phyloP scores from a whole-genome alignment of 2,797 vertebrate genomes.

The Amblyopsis hoosieri region DNA sequence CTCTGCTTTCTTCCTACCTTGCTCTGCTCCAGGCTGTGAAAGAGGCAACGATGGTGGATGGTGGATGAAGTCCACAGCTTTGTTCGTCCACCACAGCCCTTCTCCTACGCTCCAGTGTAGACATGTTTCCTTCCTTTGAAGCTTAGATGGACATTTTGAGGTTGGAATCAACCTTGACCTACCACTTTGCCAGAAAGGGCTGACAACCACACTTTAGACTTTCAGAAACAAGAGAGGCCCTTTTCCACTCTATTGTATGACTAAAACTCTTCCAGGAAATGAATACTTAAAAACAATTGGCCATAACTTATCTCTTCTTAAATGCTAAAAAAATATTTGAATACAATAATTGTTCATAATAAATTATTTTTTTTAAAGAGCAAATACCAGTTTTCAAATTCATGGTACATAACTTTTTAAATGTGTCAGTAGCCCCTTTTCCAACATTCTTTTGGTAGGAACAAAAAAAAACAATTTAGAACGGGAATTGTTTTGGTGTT shows the following conservation, averaged over 20 bases:
- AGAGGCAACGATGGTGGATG: slow-evolving; percentile 63
- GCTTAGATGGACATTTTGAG: slow-evolving; percentile 64
- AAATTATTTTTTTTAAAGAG: slow-evolving; percentile 29
- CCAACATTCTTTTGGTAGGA: too few relatives aligned
- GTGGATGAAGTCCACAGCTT: slow-evolving; percentile 65
- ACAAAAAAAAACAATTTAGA: too few relatives aligned
- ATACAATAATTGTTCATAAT: slow-evolving; percentile 41
- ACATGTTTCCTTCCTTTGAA: slow-evolving; percentile 25
- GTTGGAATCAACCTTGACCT: slow-evolving; percentile 41
- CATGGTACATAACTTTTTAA: background rate
- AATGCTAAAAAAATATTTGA: slow-evolving; percentile 43
- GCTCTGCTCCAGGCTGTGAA: slow-evolving; percentile 86
- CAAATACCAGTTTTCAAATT: too few relatives aligned
- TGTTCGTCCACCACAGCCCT: slow-evolving; percentile 5
- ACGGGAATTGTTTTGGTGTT: background rate
- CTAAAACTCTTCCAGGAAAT: slow-evolving; percentile 62
- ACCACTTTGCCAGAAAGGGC: slow-evolving; percentile 44
- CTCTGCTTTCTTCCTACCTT: slow-evolving; percentile 61
- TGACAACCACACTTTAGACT: slow-evolving; percentile 59
- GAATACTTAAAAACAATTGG: background rate
- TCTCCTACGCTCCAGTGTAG: slow-evolving; percentile 41
- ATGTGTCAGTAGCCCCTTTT: background rate
- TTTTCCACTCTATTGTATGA: slow-evolving; percentile 67
- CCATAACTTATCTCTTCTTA: slow-evolving; percentile 49
- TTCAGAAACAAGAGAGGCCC: slow-evolving; percentile 68